These are phyloP conservation scores for Leucoraja ocellata DNA, from an alignment of 2,797 vertebrate genomes.

Conservation along the genomic window DNA sequence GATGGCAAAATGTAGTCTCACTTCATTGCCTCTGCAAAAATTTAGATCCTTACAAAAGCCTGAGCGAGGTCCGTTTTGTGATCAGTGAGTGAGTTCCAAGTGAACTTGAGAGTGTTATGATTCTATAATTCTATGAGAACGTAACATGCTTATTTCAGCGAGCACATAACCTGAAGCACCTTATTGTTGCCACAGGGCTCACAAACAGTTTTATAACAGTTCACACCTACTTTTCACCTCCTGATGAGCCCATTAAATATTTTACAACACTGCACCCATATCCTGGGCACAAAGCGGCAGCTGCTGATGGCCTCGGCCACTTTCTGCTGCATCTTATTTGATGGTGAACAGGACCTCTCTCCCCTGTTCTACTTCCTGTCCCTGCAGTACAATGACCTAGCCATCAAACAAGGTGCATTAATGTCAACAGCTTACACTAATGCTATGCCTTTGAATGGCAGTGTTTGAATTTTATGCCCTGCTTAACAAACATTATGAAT, in stretches of 20 bases:
- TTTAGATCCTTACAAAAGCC: neutral
- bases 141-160: neutral
- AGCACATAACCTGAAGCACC: neutral
- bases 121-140: no score
- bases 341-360: neutral
- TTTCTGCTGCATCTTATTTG: neutral
- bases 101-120: neutral
- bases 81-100: neutral
- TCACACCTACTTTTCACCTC: constrained; percentile 10
- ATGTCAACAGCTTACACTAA: neutral
- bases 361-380: neutral
- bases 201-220: constrained; percentile 7
- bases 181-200: neutral
- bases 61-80: neutral
- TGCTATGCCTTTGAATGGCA: neutral
- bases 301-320: neutral
- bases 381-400: neutral
- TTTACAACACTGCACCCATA: neutral
- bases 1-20: neutral
- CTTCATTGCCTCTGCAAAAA: neutral
- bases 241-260: constrained; percentile 3
- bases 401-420: neutral
- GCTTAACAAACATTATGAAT: neutral
- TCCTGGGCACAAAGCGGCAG: neutral
- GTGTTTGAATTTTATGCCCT: neutral